A percentile compares a stretch with the other conserved stretches of the same genome.
phyloP scores from a whole-genome alignment of 1,140 invertebrate genomes.

The Ladona fulva region DNA sequence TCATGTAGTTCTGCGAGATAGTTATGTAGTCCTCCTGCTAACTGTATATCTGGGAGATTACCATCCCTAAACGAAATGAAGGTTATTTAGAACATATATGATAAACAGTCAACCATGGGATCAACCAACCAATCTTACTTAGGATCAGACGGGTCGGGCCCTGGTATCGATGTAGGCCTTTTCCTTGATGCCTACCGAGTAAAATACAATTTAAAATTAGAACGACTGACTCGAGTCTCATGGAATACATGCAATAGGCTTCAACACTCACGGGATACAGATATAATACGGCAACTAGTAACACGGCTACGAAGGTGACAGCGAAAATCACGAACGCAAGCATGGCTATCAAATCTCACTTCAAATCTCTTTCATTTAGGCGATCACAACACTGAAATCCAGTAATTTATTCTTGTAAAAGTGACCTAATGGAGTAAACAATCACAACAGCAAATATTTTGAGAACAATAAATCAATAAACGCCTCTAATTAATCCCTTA shows the following conservation, averaged over 20 bases:
- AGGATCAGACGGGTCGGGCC: not conserved
- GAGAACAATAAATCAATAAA: too few relatives aligned
- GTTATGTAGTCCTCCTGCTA: slow-evolving; percentile 12
- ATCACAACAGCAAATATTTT: too few relatives aligned
- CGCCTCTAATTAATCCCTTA: too few relatives aligned
- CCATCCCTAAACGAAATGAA: slow-evolving; percentile 12
- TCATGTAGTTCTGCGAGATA: slow-evolving; percentile 13
- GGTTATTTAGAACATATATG: not conserved
- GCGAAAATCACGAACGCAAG: slow-evolving; percentile 22
- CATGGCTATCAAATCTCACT: not conserved
- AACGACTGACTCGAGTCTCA: not conserved
- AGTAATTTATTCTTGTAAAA: too few relatives aligned
- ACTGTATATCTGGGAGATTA: slow-evolving; percentile 15
- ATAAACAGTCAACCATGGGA: not conserved
- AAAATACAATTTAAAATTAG: not conserved
- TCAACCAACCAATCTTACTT: not conserved
- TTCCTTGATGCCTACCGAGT: not conserved
- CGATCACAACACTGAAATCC: too few relatives aligned
- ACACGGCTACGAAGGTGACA: slow-evolving; percentile 19
- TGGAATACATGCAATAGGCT: not conserved
- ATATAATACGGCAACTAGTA: slow-evolving; percentile 24
- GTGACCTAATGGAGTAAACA: too few relatives aligned
- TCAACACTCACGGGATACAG: slow-evolving; percentile 19
- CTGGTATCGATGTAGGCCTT: not conserved
- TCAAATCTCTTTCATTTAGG: too few relatives aligned